phyloP scores from a whole-genome alignment of 2,888 invertebrate genomes.

The Macropis europaea region DNA sequence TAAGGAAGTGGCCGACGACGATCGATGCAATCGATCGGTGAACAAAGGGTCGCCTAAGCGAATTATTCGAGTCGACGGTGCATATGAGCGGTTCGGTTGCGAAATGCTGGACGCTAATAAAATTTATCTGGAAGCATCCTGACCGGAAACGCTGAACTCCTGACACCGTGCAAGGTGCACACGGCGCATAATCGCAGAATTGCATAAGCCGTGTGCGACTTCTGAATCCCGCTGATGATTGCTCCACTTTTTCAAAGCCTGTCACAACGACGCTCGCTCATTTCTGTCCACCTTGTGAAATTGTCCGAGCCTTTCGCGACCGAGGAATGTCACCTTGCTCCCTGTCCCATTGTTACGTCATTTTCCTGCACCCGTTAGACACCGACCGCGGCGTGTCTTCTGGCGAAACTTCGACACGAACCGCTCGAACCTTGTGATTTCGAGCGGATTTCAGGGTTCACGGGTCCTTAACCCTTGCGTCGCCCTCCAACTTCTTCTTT shows the following conservation, averaged over 20 bases:
- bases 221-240: slow-evolving; percentile 18
- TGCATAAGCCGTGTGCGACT: slow-evolving; percentile 20
- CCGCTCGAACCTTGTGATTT: no score
- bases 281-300: slow-evolving; percentile 22
- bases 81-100: no score
- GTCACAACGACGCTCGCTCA: slow-evolving; percentile 4
- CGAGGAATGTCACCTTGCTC: slow-evolving; percentile 27
- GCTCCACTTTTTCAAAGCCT: slow-evolving; percentile 32
- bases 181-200: neutral
- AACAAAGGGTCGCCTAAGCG: no score
- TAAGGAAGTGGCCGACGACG: no score
- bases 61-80: no score
- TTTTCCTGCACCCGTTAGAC: neutral
- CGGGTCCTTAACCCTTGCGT: no score
- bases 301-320: neutral
- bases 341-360: slow-evolving; percentile 21
- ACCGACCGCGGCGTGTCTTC: neutral
- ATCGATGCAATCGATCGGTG: no score
- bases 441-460: no score
- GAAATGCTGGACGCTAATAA: no score
- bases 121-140: no score
- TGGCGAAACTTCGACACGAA: slow-evolving; percentile 5
- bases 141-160: slow-evolving; percentile 12
- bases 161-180: slow-evolving; percentile 21
- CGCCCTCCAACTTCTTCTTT: no score